Evolutionary conservation across 2,113 vertebrate species (phyloP), one percentile per base, ranked within the genome.

Genomic region (Agapornis roseicollis): DNA sequence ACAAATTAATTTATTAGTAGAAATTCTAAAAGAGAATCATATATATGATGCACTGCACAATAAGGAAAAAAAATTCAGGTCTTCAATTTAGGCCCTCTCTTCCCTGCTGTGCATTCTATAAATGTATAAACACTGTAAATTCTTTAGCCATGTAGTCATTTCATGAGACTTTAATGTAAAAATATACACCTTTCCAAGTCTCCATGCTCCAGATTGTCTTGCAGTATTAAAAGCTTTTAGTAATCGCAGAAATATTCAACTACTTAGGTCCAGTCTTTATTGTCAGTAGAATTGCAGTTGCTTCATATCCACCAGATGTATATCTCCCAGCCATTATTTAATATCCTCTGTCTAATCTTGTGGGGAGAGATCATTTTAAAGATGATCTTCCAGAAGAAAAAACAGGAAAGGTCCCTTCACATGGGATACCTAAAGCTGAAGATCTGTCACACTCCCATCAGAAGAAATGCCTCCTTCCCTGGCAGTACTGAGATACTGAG

Each of bases 361-460:
- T 58, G 39, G 19, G 20, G 31, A 52, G 31, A n/a, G 14, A 4
- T 20, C 77, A 23, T 89, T 89, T 64, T 41, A 46, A 94, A 88
- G 46, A 5, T 52, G 6, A 53, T 71, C 11, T 81, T 56, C 23
- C 24, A 56, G 63, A 44, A 83, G 11, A 31, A 16, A 72, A 31
- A 11, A n/a, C 6, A 15, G 52, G 76, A 19, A n/a, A 37, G 16
- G 3, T 41, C 27, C 2, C 1, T 85, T 66, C 24, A 15, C 13
- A 8, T 35, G 20, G 23, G 16, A 5, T 35, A 10, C 25, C 23
- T 46, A 33, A 85, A 74, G 15, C 27, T 88, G 70, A 88, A 74
- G 49, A 78, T 7, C 6, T 0, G 0, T 78, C n/a, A 12, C 1
- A 2, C 25, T 41, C 64, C 10, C 24, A 29, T 66, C 41, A 37